These are phyloP conservation scores for Pyrrhosoma nymphula DNA, from an alignment of 2,888 invertebrate genomes.

Conservation along the genomic window DNA sequence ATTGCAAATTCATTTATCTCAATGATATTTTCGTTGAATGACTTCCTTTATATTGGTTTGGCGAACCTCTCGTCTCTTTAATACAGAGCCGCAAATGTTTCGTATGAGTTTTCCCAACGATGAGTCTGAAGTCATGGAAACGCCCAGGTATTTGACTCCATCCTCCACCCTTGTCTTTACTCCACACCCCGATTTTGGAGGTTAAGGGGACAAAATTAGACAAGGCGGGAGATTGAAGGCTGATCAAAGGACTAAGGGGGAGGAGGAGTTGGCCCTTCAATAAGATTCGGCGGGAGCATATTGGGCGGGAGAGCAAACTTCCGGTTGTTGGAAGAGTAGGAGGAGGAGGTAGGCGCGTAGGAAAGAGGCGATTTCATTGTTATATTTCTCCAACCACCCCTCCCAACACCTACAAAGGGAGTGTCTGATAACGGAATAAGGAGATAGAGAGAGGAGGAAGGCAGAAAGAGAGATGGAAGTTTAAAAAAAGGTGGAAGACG, in stretches of 20 bases:
- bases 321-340: conserved; percentile 40
- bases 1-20: too few relatives aligned
- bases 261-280: background rate
- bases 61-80: too few relatives aligned
- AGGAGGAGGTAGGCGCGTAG: background rate
- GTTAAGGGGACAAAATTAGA: background rate
- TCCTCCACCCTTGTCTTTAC: too few relatives aligned
- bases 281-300: background rate
- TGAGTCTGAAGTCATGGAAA: too few relatives aligned
- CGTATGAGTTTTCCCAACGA: too few relatives aligned
- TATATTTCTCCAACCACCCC: conserved; percentile 6
- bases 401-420: background rate
- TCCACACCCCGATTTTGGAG: background rate
- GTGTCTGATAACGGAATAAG: background rate
- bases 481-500: too few relatives aligned
- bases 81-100: too few relatives aligned
- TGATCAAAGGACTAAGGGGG: background rate
- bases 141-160: too few relatives aligned
- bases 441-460: background rate
- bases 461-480: background rate
- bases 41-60: too few relatives aligned
- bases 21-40: too few relatives aligned
- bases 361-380: conserved; percentile 18
- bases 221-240: background rate
- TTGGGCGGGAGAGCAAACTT: conserved; percentile 26